Conservation (phyloP, 2,888 invertebrate genomes). For the Aquatica leii region DNA sequence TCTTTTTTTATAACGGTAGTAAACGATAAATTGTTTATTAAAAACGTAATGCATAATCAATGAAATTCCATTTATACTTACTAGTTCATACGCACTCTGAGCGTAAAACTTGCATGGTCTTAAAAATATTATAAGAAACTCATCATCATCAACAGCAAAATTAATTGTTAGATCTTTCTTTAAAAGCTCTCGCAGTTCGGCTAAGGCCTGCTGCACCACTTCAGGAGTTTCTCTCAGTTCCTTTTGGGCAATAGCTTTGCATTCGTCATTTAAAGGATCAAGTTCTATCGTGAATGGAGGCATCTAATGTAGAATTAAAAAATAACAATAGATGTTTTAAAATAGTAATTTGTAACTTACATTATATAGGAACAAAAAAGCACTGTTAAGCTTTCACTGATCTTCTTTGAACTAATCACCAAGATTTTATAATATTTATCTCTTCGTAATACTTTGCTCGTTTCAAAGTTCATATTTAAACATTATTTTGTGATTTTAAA, state of each 20-base stretch:
- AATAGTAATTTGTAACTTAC: not conserved
- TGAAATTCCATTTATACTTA: too few relatives aligned
- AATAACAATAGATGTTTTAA: too few relatives aligned
- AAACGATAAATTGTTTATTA: too few relatives aligned
- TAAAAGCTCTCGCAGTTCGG: slow-evolving; percentile 70
- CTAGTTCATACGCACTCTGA: slow-evolving; percentile 79
- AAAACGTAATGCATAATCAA: too few relatives aligned
- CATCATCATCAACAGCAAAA: slow-evolving; percentile 77
- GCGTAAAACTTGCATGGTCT: slow-evolving; percentile 86
- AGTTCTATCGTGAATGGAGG: slow-evolving; percentile 68
- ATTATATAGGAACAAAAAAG: not conserved
- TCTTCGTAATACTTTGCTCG: slow-evolving; percentile 48
- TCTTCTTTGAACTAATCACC: slow-evolving; percentile 31
- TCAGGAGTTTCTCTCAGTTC: slow-evolving; percentile 79
- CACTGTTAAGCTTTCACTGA: not conserved
- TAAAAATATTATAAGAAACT: slow-evolving; percentile 78
- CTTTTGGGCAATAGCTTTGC: slow-evolving; percentile 66
- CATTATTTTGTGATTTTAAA: slow-evolving; percentile 28
- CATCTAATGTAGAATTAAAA: slow-evolving; percentile 47
- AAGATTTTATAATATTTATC: slow-evolving; percentile 37
- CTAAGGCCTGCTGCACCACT: slow-evolving; percentile 67
- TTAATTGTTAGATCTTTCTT: slow-evolving; percentile 71
- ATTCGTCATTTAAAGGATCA: slow-evolving; percentile 67
- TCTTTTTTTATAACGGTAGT: too few relatives aligned
- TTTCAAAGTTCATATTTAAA: slow-evolving; percentile 51